Conservation (phyloP, 2,888 invertebrate genomes). For the Monopis laevigella region DNA sequence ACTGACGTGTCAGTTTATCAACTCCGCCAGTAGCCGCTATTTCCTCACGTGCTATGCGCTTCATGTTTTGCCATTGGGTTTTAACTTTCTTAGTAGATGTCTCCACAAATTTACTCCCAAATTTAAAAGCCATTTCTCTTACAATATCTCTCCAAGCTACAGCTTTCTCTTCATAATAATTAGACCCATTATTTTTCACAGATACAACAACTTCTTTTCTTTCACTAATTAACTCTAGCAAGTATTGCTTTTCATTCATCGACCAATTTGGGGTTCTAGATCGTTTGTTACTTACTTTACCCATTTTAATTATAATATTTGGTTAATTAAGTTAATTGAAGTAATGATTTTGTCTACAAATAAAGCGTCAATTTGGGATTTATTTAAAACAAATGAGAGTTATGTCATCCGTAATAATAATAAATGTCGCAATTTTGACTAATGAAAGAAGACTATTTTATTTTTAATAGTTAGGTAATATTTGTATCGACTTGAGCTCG, state of each 20-base stretch:
- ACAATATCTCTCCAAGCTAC: conserved; percentile 57
- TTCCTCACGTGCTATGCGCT: conserved; percentile 55
- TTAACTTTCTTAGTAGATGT: conserved; percentile 56
- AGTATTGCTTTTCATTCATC: conserved; percentile 49
- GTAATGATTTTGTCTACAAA: too few relatives aligned
- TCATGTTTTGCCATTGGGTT: conserved; percentile 64
- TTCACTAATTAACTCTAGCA: conserved; percentile 53
- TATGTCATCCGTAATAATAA: too few relatives aligned
- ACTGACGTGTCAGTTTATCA: conserved; percentile 39
- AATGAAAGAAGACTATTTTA: too few relatives aligned
- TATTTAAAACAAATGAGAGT: too few relatives aligned
- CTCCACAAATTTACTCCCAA: conserved; percentile 46
- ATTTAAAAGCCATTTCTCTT: conserved; percentile 35
- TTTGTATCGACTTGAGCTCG: too few relatives aligned
- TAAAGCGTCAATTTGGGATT: too few relatives aligned
- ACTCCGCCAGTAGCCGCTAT: conserved; percentile 35
- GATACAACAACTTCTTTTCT: conserved; percentile 50
- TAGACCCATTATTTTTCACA: conserved; percentile 49
- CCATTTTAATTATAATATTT: conserved; percentile 41
- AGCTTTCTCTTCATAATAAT: conserved; percentile 53
- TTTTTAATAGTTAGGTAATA: too few relatives aligned
- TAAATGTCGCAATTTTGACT: too few relatives aligned
- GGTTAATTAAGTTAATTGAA: too few relatives aligned
- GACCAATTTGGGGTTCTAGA: conserved; percentile 59
- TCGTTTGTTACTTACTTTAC: conserved; percentile 41